Base-by-base conservation (phyloP, 2,797 vertebrate genomes). In the Odontamblyopus lacepedii region DNA sequence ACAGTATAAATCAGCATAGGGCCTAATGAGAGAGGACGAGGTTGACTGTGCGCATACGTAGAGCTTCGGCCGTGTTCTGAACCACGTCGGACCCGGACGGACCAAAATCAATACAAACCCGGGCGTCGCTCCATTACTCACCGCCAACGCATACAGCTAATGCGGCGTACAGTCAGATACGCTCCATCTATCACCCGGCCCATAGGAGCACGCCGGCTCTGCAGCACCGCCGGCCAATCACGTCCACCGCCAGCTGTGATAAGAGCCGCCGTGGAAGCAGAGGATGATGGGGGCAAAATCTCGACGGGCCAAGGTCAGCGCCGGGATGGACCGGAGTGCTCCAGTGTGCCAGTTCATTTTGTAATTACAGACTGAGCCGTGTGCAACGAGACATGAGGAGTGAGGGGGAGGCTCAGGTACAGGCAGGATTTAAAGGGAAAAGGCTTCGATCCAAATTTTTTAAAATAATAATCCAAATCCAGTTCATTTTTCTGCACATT, bases 201-300 rank as follows among this genome's bases (percentile, higher is more conserved):
- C 23, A 18, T 5, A 27, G 13, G 63, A 50, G 16, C 35, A 64
- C 63, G 6, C 11, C 63, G 6, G 11, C 63, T 44, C 48, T 48
- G 56, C 23, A 15, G 19, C 15, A 4, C 16, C 1, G 32, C 48
- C 6, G 0, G 35, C 63, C 23, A 75, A 59, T 69, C 69, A 78
- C 74, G 26, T 69, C 35, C 72, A 76, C 79, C 59, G 67, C 68
- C 67, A 69, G 73, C 74, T 53, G 64, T 60, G 51, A 64, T 64
- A 64, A 64, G 38, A 41, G 55, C n/a, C 1, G 13, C 29, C n/a
- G 61, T 51, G 51, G 32, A 56, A 9, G 19, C 30, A 53, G 68
- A 4, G 72, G 66, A 56, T 75, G 53, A 78, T 75, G 73, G 71
- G 63, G 55, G 23, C 67, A n/a, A 32, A 60, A 30, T 65, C 29